Percentiles rank a stretch among this genome's conserved stretches.
Evolutionary conservation across 2,888 invertebrate genomes (phyloP).

Genomic region (Ecliptopera silaceata): DNA sequence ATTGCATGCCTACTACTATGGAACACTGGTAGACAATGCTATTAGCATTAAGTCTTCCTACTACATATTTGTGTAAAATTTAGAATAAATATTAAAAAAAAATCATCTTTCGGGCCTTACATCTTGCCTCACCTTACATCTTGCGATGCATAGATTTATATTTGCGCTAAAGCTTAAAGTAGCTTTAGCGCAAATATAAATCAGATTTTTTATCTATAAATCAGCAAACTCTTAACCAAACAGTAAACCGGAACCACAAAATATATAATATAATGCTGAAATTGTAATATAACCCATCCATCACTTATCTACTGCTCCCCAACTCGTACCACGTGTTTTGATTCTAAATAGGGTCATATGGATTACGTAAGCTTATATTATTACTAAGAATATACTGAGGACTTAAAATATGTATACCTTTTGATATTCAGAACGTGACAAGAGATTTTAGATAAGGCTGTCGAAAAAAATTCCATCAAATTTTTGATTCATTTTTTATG

Average conservation of each 20-base stretch:
- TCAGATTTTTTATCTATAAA: too few species aligned
- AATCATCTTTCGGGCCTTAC: too few species aligned
- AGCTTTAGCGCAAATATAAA: too few species aligned
- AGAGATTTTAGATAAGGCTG: conserved; percentile 30
- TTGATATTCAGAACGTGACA: conserved; percentile 35
- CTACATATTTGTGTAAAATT: too few species aligned
- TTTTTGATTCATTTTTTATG: conserved; percentile 15
- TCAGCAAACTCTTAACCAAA: too few species aligned
- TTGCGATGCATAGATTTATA: too few species aligned
- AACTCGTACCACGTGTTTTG: conserved; percentile 29
- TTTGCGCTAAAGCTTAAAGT: too few species aligned
- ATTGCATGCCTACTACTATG: too few species aligned
- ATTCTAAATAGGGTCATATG: conserved; percentile 30
- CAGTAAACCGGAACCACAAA: not conserved
- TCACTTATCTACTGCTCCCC: conserved; percentile 17
- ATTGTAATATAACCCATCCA: conserved; percentile 11
- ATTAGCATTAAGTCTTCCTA: too few species aligned
- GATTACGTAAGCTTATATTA: conserved; percentile 35
- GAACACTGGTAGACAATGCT: too few species aligned
- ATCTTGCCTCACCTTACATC: too few species aligned
- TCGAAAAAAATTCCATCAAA: conserved; percentile 20
- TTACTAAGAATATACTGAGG: conserved; percentile 28
- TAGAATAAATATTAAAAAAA: too few species aligned
- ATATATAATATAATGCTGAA: not conserved
- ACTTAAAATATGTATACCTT: conserved; percentile 14